Percentiles rank a stretch among this genome's conserved stretches.
phyloP scores from a whole-genome alignment of 2,797 vertebrate species.

The Vultur gryphus region DNA sequence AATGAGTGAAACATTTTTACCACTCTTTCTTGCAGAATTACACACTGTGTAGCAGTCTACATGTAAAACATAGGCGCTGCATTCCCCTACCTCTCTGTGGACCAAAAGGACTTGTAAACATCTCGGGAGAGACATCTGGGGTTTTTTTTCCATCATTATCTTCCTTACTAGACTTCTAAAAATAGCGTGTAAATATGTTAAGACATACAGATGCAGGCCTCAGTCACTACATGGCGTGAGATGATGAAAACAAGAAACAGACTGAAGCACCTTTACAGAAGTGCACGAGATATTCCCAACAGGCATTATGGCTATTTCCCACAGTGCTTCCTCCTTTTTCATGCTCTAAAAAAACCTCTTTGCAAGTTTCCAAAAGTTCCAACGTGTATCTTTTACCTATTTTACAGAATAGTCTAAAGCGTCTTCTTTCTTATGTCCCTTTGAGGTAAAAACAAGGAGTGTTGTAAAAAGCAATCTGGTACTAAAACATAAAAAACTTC shows the following conservation, averaged over 20 bases:
- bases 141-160: neutral
- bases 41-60: neutral
- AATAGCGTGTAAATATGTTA: neutral
- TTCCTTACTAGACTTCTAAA: neutral
- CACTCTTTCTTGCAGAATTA: neutral
- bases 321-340: neutral
- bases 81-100: neutral
- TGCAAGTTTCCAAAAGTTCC: neutral
- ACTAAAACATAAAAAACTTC: neutral
- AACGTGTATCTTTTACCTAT: rapidly evolving
- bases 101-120: neutral
- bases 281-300: neutral
- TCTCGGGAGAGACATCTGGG: neutral
- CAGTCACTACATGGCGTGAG: rapidly evolving
- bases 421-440: neutral
- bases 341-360: neutral
- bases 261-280: neutral
- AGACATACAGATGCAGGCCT: neutral
- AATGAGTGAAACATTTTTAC: neutral
- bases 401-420: neutral
- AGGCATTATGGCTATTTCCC: neutral
- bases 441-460: neutral
- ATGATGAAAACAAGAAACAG: neutral
- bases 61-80: rapidly evolving
- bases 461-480: neutral